These are phyloP conservation scores for Bugula neritina DNA, from an alignment of 2,888 invertebrate species.

Conservation along the genomic window DNA sequence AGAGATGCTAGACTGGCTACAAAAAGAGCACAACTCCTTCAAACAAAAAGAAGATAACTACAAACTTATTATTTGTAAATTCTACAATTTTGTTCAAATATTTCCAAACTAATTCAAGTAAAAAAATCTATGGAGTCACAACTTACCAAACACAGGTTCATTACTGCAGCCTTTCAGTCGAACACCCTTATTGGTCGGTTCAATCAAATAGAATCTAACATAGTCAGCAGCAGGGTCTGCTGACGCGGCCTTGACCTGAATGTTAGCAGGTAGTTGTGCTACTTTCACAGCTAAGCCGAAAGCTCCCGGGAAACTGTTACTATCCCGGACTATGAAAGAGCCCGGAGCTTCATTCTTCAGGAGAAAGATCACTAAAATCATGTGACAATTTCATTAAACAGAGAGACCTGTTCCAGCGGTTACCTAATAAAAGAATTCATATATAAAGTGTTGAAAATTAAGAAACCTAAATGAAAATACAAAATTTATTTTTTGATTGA, in stretches of 20 bases:
- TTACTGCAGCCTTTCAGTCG: conserved; percentile 88
- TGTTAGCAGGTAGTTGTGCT: conserved; percentile 72
- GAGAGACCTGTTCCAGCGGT: too few species aligned
- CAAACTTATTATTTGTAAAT: too few species aligned
- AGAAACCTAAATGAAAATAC: too few species aligned
- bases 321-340: conserved; percentile 92
- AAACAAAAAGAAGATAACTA: too few species aligned
- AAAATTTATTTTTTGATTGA: too few species aligned
- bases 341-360: conserved; percentile 82
- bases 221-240: conserved; percentile 67
- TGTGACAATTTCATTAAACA: too few species aligned
- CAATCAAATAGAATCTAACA: conserved; percentile 93
- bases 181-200: conserved; percentile 91
- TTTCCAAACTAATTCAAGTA: too few species aligned
- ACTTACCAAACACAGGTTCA: conserved; percentile 85
- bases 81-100: too few species aligned
- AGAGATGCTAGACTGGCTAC: conserved; percentile 81
- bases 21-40: too few species aligned
- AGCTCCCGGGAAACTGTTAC: conserved; percentile 92
- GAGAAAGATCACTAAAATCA: conserved; percentile 70
- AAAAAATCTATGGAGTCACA: too few species aligned
- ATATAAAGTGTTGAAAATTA: too few species aligned
- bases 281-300: conserved; percentile 93
- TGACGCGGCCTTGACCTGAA: conserved; percentile 53
- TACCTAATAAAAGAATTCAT: too few species aligned